A percentile compares a stretch with the other conserved stretches of the same genome.
Evolutionary conservation across 2,888 invertebrate genomes (phyloP).

Genomic region (Ischnura elegans): DNA sequence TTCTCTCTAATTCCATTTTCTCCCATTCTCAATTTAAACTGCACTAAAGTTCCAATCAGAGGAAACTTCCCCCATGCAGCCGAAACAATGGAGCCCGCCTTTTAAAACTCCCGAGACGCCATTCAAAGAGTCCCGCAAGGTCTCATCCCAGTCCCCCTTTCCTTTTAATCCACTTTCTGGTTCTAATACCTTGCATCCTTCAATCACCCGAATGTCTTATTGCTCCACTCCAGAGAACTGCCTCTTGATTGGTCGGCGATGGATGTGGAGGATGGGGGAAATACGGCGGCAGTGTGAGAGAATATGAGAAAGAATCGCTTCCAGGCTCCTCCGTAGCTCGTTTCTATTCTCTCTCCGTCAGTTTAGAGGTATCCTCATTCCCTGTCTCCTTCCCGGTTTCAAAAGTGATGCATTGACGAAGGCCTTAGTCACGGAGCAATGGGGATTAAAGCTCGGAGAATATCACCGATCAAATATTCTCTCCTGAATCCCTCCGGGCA

Average conservation of each 20-base stretch:
- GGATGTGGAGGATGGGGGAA: neutral
- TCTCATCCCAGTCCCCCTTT: neutral
- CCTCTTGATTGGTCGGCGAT: slow-evolving; percentile 27
- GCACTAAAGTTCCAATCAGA: slow-evolving; percentile 27
- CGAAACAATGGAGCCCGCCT: slow-evolving; percentile 42
- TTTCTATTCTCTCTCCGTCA: neutral
- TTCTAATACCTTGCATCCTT: slow-evolving; percentile 63
- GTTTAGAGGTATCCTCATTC: neutral
- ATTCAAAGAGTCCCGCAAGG: neutral
- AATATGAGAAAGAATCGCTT: neutral
- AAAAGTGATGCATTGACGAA: slow-evolving; percentile 11
- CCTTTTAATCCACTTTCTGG: slow-evolving; percentile 57
- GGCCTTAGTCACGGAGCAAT: neutral
- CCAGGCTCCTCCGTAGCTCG: neutral
- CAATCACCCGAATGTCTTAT: slow-evolving; percentile 53
- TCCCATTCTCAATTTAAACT: slow-evolving; percentile 39
- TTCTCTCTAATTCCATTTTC: slow-evolving; percentile 45
- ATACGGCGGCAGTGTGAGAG: neutral
- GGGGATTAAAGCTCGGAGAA: neutral
- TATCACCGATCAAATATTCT: neutral
- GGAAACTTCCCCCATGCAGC: slow-evolving; percentile 11
- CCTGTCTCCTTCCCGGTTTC: neutral
- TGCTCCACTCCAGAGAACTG: slow-evolving; percentile 49
- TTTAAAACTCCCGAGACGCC: slow-evolving; percentile 50
- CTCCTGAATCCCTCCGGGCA: neutral